Evolutionary conservation across 2,888 invertebrate species (phyloP), one percentile per base, ranked within the genome.

Genomic region (Nomada hirtipes): DNA sequence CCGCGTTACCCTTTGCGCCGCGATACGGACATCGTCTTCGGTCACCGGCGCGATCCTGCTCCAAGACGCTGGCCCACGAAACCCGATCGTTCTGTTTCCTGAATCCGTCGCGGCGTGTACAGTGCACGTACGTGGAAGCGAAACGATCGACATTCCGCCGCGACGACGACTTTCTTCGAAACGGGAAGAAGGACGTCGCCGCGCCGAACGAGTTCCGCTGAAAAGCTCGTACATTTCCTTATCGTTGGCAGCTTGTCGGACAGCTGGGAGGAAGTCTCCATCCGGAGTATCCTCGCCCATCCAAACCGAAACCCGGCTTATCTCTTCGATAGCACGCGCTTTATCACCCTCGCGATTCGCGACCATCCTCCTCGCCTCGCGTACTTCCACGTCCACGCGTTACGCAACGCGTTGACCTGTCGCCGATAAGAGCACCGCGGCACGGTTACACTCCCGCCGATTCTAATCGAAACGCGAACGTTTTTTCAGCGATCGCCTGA

Each of bases 401-500:
- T 86, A 79, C 81, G 84, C 82, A 85, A 88, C 79, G 57, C 50
- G 69, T 71, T 60, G 73, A 47, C 59, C 82, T 79, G 87, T 88
- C 84, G 87, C 85, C 80, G 81, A 76, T 79, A 83, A 83, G 76
- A 70, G 36, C 36, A 7, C 36, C 36, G 7, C 36, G 36, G 0
- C 36, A 4, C 36, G 36, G 7, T 36, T 36, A 36, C 36, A 36
- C 36, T 36, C 36, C 36, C 36, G 36, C 36, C 36, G 36, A 36
- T 36, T 36, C 36, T 36, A 36, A 36, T 36, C 36, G 36, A 36
- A 36, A 36, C 36, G 36, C 36, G 36, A 36, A 36, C 83, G 87
- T 83, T 71, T 95, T 95, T 95, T 15, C 95, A 98, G 98, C 94
- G 96, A 97, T 94, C 97, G 98, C 94, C 96, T 98, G 95, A 97